Percentiles rank a stretch among this genome's conserved stretches.
Evolutionary conservation across 1,140 invertebrate species (phyloP).

Genomic region (Neocloeon triangulifer): DNA sequence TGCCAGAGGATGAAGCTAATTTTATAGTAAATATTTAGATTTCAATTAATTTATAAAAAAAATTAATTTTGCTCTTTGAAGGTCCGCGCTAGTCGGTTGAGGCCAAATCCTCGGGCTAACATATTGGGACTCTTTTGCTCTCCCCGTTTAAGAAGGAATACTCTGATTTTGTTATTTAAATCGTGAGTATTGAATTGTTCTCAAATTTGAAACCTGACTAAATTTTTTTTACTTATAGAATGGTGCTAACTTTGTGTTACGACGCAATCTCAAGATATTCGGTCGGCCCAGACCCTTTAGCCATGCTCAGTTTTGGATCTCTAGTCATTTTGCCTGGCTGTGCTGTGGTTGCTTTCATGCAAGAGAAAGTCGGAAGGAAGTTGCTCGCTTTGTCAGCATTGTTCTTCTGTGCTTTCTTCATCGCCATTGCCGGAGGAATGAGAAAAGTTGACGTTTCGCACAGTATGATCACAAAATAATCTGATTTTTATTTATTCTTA

Average conservation of each 20-base stretch:
- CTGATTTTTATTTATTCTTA: too few relatives aligned
- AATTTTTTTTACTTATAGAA: slow-evolving; percentile 14
- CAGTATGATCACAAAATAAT: too few relatives aligned
- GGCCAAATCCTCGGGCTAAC: too few relatives aligned
- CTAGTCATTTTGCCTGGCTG: slow-evolving; percentile 30
- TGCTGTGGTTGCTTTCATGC: slow-evolving; percentile 26
- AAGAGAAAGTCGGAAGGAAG: slow-evolving; percentile 31
- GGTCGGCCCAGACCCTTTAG: slow-evolving; percentile 28
- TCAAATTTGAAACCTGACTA: too few relatives aligned
- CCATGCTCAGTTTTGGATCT: slow-evolving; percentile 28
- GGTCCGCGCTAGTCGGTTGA: too few relatives aligned
- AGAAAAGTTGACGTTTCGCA: too few relatives aligned
- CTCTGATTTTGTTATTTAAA: slow-evolving; percentile 28
- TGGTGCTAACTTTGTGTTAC: slow-evolving; percentile 34
- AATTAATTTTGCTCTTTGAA: background rate
- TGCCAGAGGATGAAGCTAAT: slow-evolving; percentile 12
- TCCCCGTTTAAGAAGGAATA: slow-evolving; percentile 27
- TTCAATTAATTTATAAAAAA: too few relatives aligned
- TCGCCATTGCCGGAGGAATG: too few relatives aligned
- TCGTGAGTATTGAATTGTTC: slow-evolving; percentile 21
- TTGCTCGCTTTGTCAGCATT: slow-evolving; percentile 27
- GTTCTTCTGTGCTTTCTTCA: slow-evolving; percentile 25
- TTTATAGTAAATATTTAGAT: background rate
- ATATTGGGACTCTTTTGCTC: slow-evolving; percentile 26
- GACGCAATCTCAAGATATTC: slow-evolving; percentile 36